phyloP scores from a whole-genome alignment of 2,113 vertebrate genomes.

The Crotalus helleri region DNA sequence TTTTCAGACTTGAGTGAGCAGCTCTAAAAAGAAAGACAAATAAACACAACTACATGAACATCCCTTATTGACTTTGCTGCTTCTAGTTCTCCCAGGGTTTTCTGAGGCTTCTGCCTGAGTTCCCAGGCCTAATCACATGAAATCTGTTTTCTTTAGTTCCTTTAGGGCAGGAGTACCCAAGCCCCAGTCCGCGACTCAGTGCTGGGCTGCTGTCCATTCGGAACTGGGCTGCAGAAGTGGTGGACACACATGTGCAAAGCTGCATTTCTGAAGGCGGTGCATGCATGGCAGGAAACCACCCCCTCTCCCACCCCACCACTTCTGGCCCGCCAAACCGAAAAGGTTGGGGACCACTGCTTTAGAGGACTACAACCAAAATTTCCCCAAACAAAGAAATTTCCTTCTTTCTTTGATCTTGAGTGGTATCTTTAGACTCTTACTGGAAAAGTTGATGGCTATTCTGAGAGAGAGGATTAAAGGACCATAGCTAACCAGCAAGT shows the following conservation, averaged over 20 bases:
- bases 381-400: not conserved
- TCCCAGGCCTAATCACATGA: not conserved
- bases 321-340: not conserved
- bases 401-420: not conserved
- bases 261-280: not conserved
- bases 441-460: not conserved
- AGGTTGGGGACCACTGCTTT: not conserved
- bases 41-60: not conserved
- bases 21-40: not conserved
- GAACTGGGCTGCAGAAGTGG: not conserved
- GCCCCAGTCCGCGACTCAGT: too few species aligned
- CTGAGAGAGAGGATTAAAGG: too few species aligned
- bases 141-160: not conserved
- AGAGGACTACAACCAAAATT: not conserved
- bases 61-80: not conserved
- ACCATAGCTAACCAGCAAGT: too few species aligned
- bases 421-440: not conserved
- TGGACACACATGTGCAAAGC: not conserved
- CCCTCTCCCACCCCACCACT: not conserved
- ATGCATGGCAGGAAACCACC: not conserved
- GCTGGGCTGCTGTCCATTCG: not conserved
- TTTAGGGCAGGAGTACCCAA: not conserved
- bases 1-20: not conserved
- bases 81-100: not conserved
- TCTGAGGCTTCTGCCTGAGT: not conserved